Base-by-base conservation (phyloP, 2,113 vertebrate genomes). In the Motacilla alba region DNA sequence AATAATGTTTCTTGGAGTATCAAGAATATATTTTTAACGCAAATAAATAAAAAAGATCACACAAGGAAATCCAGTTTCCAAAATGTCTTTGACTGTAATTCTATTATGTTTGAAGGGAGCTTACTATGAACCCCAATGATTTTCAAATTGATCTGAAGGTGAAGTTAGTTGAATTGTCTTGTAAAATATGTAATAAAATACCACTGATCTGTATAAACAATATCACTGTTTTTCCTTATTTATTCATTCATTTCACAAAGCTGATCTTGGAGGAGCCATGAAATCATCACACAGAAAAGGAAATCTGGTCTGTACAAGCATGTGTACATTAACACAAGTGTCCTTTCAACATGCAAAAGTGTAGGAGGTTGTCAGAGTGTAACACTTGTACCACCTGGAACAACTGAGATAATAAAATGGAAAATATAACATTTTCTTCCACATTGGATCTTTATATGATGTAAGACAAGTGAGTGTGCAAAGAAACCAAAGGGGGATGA, bases 91-190 rank as follows among this genome's bases (percentile, higher is more conserved):
- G 55, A 21, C 18, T 46, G 5, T 8, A 46, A 41, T 64, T 60
- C 13, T 21, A 5, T 8, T 56, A 4, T 52, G 15, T 31, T 90
- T 69, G 12, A 82, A 89, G 5, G 4, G 15, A 84, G 8, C 3
- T 15, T 17, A n/a, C 8, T 39, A 11, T n/a, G 46, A 89, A 43
- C 16, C 1, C 14, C 1, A 66, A 10, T 0, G 4, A 39, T 62
- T 89, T 78, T 79, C 49, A 79, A 7, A 53, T n/a, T 73, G 1
- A 4, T 89, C 23, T 62, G 18, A 72, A 60, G 20, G 18, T 49
- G 24, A 82, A 33, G 2, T 33, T 22, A 39, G 10, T 37, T 58
- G 43, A 90, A 90, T 63, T 83, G 2, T 4, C 3, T 30, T 44
- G n/a, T 69, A 83, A 91, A 84, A 73, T 15, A 4, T 5, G 2